Conservation (phyloP, 2,888 invertebrate species). For the Muscina levida region DNA sequence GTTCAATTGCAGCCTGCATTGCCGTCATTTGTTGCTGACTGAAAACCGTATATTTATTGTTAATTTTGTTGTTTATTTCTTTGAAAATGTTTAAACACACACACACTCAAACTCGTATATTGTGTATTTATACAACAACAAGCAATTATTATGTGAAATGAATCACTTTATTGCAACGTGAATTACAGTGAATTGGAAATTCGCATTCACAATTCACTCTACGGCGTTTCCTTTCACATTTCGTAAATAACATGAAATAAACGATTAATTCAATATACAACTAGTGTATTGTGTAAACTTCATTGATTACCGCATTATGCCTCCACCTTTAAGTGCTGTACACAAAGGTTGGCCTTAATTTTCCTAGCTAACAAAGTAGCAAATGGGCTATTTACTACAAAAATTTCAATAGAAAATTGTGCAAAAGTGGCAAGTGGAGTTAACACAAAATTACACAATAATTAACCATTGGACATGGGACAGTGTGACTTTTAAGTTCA, state of each 20-base stretch:
- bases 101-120: neutral
- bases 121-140: neutral
- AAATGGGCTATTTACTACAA: no score
- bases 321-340: no score
- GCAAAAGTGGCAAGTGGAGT: no score
- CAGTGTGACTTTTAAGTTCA: no score
- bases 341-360: no score
- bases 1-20: neutral
- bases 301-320: no score
- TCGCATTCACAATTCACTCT: neutral
- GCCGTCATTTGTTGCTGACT: neutral
- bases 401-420: no score
- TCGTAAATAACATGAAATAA: constrained; percentile 8
- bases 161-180: constrained; percentile 16
- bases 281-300: no score
- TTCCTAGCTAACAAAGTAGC: no score
- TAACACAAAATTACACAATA: no score
- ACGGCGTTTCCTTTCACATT: constrained; percentile 31
- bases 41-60: constrained; percentile 16
- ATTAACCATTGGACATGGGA: no score
- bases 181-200: constrained; percentile 18
- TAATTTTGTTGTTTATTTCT: constrained; percentile 38
- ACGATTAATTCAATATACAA: no score
- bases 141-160: constrained; percentile 19
- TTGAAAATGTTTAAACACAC: neutral